phyloP scores from a whole-genome alignment of 1,140 invertebrate species.

The Pogonus chalceus region DNA sequence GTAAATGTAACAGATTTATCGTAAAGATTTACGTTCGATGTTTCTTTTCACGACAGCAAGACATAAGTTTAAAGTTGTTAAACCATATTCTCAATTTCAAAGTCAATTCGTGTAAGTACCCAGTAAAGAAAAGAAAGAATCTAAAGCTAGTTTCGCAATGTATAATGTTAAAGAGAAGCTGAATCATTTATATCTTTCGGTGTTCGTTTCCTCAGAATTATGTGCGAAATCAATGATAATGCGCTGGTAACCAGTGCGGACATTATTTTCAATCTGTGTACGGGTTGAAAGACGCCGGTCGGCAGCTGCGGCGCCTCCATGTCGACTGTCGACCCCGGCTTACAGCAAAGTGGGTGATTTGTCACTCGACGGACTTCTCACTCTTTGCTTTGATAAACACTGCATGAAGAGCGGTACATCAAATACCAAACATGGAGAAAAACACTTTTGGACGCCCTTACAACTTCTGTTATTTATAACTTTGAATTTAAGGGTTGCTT shows the following conservation, averaged over 20 bases:
- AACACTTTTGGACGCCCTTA: neutral
- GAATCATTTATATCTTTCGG: no score
- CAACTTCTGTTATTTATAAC: neutral
- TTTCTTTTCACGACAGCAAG: no score
- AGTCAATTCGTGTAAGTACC: no score
- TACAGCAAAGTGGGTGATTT: conserved; percentile 3
- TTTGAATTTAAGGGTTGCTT: no score
- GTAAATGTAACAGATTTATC: no score
- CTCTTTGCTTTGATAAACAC: neutral
- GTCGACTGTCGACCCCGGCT: neutral
- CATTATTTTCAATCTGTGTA: conserved; percentile 1
- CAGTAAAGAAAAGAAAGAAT: no score
- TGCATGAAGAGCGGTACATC: neutral
- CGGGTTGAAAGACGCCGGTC: neutral
- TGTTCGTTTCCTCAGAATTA: neutral
- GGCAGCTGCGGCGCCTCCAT: neutral
- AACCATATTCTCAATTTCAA: no score
- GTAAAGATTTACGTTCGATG: no score
- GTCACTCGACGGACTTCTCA: neutral
- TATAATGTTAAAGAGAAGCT: no score
- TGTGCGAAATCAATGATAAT: conserved; percentile 6
- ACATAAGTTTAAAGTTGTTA: no score
- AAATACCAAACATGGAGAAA: neutral
- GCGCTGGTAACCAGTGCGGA: neutral
- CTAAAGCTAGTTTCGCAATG: no score